Evolutionary conservation across 2,113 vertebrate species (phyloP).

Genomic region (Pollimyrus isidori): DNA sequence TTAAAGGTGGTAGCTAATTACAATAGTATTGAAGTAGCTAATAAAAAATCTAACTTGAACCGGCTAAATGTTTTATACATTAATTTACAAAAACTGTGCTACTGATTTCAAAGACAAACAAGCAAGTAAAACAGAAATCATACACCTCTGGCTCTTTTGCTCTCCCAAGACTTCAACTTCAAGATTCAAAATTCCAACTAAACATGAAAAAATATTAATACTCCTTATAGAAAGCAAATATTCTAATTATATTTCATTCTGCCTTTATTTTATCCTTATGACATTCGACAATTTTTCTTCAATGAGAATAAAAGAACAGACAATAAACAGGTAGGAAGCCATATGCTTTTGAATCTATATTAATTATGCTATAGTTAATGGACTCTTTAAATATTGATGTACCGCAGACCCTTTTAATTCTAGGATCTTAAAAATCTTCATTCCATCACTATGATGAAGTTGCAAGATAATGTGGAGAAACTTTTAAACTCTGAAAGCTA

Average conservation of each 20-base stretch:
- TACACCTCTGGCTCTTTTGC: constrained; percentile 85
- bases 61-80: background rate
- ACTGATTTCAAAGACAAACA: constrained; percentile 90
- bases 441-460: constrained; percentile 62
- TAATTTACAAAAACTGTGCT: constrained; percentile 37
- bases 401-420: constrained; percentile 60
- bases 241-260: constrained; percentile 94
- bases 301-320: constrained; percentile 35
- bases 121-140: constrained; percentile 74
- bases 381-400: constrained; percentile 65
- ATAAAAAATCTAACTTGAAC: background rate
- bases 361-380: constrained; percentile 50
- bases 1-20: background rate
- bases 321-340: constrained; percentile 59
- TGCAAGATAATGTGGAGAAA: constrained; percentile 22
- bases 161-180: constrained; percentile 70
- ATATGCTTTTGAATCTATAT: constrained; percentile 61
- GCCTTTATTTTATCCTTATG: constrained; percentile 96
- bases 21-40: background rate
- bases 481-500: constrained; percentile 25
- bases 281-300: constrained; percentile 52
- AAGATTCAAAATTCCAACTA: constrained; percentile 84
- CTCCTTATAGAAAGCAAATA: constrained; percentile 97
- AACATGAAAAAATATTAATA: constrained; percentile 98
- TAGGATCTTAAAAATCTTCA: constrained; percentile 55